phyloP scores from a whole-genome alignment of 2,113 vertebrate species.

The Nycticryphes semicollaris region DNA sequence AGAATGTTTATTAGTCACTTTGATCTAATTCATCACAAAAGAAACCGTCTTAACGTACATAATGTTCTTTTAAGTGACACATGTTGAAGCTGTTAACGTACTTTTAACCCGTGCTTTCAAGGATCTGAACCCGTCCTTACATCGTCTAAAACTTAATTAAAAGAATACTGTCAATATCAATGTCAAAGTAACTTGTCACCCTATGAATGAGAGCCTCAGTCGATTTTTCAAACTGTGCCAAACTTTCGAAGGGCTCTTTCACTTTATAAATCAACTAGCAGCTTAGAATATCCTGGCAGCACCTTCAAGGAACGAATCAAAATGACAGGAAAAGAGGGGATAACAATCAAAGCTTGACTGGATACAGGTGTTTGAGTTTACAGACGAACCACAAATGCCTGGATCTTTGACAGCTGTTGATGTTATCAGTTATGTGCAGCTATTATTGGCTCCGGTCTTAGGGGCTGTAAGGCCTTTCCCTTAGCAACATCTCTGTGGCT shows the following conservation, averaged over 20 bases:
- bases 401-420: slow-evolving; percentile 90
- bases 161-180: slow-evolving; percentile 71
- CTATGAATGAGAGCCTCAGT: slow-evolving; percentile 71
- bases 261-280: slow-evolving; percentile 88
- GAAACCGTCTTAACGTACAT: slow-evolving; percentile 61
- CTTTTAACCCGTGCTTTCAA: slow-evolving; percentile 51
- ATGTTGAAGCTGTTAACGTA: slow-evolving; percentile 49
- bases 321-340: slow-evolving; percentile 87
- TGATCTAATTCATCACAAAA: slow-evolving; percentile 76
- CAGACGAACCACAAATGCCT: slow-evolving; percentile 87
- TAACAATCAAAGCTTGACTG: slow-evolving; percentile 92
- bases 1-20: slow-evolving; percentile 73
- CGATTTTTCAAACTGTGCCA: slow-evolving; percentile 79
- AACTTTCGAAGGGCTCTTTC: slow-evolving; percentile 82
- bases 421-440: slow-evolving; percentile 87
- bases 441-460: slow-evolving; percentile 86
- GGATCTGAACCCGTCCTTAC: background rate
- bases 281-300: slow-evolving; percentile 87
- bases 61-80: slow-evolving; percentile 64
- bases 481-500: slow-evolving; percentile 85
- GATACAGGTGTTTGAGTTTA: slow-evolving; percentile 97
- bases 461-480: slow-evolving; percentile 82
- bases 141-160: slow-evolving; percentile 63
- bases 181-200: slow-evolving; percentile 71
- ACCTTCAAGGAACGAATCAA: slow-evolving; percentile 88